phyloP scores from a whole-genome alignment of 2,797 vertebrate species.

The Podarcis lilfordi region DNA sequence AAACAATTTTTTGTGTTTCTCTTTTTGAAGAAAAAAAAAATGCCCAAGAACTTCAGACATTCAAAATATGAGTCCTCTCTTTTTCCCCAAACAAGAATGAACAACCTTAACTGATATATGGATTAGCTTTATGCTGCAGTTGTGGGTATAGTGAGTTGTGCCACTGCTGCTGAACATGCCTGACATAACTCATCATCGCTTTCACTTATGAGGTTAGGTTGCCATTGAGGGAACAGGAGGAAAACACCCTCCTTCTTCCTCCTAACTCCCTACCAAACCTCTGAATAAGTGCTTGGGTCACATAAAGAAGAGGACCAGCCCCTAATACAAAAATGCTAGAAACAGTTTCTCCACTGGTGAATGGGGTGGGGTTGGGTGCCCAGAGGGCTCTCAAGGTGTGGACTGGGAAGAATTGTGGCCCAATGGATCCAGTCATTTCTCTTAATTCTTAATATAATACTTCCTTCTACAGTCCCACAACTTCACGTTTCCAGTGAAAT shows the following conservation, averaged over 20 bases:
- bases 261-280: not conserved
- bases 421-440: not conserved
- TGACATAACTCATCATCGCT: not conserved
- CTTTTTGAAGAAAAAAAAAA: constrained; percentile 24
- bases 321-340: not conserved
- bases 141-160: not conserved
- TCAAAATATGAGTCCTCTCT: constrained; percentile 39
- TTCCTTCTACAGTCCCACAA: not conserved
- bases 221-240: not conserved
- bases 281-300: not conserved
- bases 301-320: not conserved
- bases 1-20: constrained; percentile 51
- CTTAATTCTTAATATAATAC: not conserved
- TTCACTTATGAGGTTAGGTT: not conserved
- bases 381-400: not conserved
- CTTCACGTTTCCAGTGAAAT: not conserved
- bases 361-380: not conserved
- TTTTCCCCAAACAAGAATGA: constrained; percentile 3
- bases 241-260: not conserved
- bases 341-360: not conserved
- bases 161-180: not conserved
- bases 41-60: constrained; percentile 28
- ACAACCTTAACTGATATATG: not conserved
- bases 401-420: not conserved
- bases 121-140: not conserved